Conservation (phyloP, 1,140 invertebrate genomes). For the Drosophila murphyi region DNA sequence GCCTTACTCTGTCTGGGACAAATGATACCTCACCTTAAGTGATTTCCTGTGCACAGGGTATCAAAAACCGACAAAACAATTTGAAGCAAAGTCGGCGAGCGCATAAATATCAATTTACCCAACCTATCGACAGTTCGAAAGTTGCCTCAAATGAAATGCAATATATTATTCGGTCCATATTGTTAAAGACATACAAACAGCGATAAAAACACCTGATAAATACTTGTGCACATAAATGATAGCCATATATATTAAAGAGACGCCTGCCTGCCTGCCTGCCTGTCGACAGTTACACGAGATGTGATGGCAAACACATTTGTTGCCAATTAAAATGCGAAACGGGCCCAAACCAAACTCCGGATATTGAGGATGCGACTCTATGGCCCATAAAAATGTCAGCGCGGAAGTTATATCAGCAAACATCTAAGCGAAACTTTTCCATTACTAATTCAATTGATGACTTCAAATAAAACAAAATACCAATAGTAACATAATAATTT, state of each 20-base stretch:
- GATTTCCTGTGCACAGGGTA: constrained; percentile 1
- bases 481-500: not conserved
- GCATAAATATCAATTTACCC: constrained; percentile 69
- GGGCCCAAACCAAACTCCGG: constrained; percentile 8
- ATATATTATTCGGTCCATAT: constrained; percentile 50
- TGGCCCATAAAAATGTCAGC: constrained; percentile 39
- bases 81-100: constrained; percentile 22
- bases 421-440: constrained; percentile 42
- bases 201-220: constrained; percentile 32
- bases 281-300: not conserved
- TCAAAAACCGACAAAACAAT: constrained; percentile 20
- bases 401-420: constrained; percentile 39
- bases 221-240: constrained; percentile 42
- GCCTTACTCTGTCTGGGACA: too few relatives aligned
- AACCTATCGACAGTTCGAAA: constrained; percentile 40
- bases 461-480: not conserved
- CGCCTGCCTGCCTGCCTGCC: constrained; percentile 8
- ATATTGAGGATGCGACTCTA: not conserved
- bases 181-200: not conserved
- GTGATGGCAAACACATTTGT: constrained; percentile 37
- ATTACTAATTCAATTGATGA: constrained; percentile 44
- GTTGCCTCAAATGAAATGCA: constrained; percentile 45
- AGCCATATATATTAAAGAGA: constrained; percentile 37
- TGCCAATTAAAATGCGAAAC: constrained; percentile 50
- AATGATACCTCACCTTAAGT: not conserved